Base-by-base conservation (phyloP, 2,797 vertebrate species). In the Eulemur albifrons region DNA sequence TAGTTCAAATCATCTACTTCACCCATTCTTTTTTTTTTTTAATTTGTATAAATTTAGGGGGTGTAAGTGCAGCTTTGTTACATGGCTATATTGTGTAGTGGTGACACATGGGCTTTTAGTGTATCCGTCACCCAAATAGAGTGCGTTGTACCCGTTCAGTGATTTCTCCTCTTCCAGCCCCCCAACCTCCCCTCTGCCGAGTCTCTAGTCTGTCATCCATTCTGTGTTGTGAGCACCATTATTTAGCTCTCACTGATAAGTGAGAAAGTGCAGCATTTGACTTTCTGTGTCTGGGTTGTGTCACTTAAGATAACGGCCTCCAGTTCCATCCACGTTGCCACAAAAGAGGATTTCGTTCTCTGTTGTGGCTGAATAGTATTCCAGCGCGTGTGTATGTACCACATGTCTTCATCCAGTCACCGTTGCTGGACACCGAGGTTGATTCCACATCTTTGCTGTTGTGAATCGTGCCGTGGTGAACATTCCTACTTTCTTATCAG, bases 341-440 rank as follows among this genome's bases (percentile, higher is more conserved):
- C 15, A 17, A 5, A 65, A 65, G 32, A 0, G 1, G 17, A 9
- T n/a, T n/a, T n/a, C 7, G 4, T n/a, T 59, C 57, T 27, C 4
- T 20, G 32, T 9, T 18, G 17, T n/a, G 63, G 63, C 63, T 65
- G 63, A n/a, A 18, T 7, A 4, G 63, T n/a, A 8, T 65, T 9
- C 32, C 7, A 9, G 1, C 0, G 7, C 1, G 32, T 20, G 1
- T n/a, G 4, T n/a, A 2, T 4, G 3, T 7, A 15, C 32, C 63
- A 9, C 7, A 4, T 12, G 12, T 12, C 25, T 65, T n/a, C 4
- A n/a, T 65, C 15, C 15, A 4, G 32, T 8, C 32, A n/a, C 32
- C 15, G 15, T n/a, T 18, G 63, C 32, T 18, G 32, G 63, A 18
- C 63, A 65, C 32, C 8, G 32, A n/a, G 63, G 63, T 20, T 2